Evolutionary conservation across 1,140 invertebrate genomes (phyloP).

Genomic region (Sesamia nonagrioides): DNA sequence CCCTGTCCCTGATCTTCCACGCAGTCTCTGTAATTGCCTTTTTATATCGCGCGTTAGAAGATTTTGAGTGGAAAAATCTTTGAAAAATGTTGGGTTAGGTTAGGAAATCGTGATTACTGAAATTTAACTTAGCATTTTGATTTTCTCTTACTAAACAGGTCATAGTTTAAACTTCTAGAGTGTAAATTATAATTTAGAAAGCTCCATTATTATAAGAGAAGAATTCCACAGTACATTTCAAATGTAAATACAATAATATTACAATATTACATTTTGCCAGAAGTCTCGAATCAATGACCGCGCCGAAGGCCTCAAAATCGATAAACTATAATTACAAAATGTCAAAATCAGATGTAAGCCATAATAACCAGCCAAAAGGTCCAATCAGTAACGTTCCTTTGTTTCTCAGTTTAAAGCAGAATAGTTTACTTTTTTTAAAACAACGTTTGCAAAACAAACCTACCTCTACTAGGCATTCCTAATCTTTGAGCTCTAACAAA

Average conservation of each 20-base stretch:
- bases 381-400: slow-evolving; percentile 1
- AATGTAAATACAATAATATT: too few species aligned
- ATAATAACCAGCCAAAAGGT: background rate
- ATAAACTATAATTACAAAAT: background rate
- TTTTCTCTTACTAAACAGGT: too few species aligned
- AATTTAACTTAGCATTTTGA: too few species aligned
- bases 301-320: too few species aligned
- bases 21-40: slow-evolving; percentile 62
- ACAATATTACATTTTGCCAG: too few species aligned
- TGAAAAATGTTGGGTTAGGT: background rate
- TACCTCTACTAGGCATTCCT: background rate
- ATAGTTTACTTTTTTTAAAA: background rate
- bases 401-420: background rate
- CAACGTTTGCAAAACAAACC: slow-evolving; percentile 35
- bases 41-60: slow-evolving; percentile 32
- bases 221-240: too few species aligned
- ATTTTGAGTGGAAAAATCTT: background rate
- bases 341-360: background rate
- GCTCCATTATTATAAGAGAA: too few species aligned
- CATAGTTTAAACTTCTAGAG: too few species aligned
- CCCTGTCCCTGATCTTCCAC: slow-evolving; percentile 50
- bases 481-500: slow-evolving; percentile 31
- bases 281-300: too few species aligned
- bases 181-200: too few species aligned
- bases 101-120: background rate